Evolutionary conservation across 1,140 invertebrate genomes (phyloP).

Genomic region (Melitaea cinxia): DNA sequence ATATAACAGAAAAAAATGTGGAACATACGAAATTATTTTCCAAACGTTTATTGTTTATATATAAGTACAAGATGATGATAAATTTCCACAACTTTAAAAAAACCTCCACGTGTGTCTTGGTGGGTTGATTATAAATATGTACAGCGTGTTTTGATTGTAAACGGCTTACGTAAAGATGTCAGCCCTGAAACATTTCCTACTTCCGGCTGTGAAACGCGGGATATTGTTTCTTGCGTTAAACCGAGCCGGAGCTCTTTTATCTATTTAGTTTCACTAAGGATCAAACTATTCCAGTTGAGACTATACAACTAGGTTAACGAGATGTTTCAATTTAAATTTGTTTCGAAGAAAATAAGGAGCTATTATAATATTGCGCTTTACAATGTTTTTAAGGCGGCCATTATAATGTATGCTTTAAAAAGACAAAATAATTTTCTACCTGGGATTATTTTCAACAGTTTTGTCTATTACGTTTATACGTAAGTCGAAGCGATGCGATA

Average conservation of each 20-base stretch:
- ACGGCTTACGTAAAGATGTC: slow-evolving; percentile 21
- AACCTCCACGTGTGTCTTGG: no score
- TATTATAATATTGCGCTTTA: slow-evolving; percentile 3
- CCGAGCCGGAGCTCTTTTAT: slow-evolving; percentile 44
- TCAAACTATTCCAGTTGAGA: slow-evolving; percentile 31
- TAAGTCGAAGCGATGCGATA: no score
- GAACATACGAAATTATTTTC: no score
- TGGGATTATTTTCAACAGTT: no score
- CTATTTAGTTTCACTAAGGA: slow-evolving; percentile 42
- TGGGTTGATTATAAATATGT: neutral
- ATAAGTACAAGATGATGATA: no score
- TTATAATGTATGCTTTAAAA: slow-evolving; percentile 5
- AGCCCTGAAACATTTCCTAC: slow-evolving; percentile 42
- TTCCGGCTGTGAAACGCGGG: slow-evolving; percentile 48
- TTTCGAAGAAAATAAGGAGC: slow-evolving; percentile 27
- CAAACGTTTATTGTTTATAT: no score
- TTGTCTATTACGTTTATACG: no score
- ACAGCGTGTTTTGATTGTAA: slow-evolving; percentile 1
- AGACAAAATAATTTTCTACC: no score
- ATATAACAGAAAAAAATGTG: no score
- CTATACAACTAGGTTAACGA: slow-evolving; percentile 30
- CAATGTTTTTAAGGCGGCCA: neutral
- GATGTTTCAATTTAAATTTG: slow-evolving; percentile 28
- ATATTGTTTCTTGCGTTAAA: slow-evolving; percentile 49
- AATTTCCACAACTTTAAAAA: no score